Base-by-base conservation (phyloP, 2,888 invertebrate genomes). In the Ischnus inquisitorius region DNA sequence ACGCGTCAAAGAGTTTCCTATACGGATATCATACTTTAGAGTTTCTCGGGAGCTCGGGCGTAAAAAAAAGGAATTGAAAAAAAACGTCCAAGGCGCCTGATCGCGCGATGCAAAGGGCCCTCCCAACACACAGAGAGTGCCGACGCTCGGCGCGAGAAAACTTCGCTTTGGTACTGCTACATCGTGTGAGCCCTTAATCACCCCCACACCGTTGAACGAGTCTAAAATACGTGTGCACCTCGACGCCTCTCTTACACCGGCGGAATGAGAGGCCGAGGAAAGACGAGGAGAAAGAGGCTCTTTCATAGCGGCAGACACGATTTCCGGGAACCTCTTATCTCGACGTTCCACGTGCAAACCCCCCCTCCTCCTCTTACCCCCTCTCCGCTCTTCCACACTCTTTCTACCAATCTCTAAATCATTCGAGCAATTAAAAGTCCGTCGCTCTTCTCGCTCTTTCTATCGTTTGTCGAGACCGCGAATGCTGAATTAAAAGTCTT, bases 371-470 rank as follows among this genome's bases (percentile, higher is more conserved):
- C n/a, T 19, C 16, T 12, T 16, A 25, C 41, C 10, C 43, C 10
- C 65, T 39, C 39, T 43, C 39, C 57, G 54, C 22, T 41, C 22
- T 28, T 46, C 48, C 69, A 67, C 67, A 43, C 60, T 78, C 51
- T 65, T 82, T 65, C 16, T 62, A n/a, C 43, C 72, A 69, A 69
- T 84, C 85, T 74, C 85, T 83, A 83, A 86, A 85, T 85, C 87
- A 84, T 84, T 84, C 82, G 87, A 67, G 91, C 90, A 92, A 92
- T 92, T 92, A 92, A 92, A 92, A 92, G 92, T 92, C 90, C 82
- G 88, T 88, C 87, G 87, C 69, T 82, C 77, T 60, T 48, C 43
- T 71, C 57, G 25, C 71, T 78, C 28, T 46, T 41, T 82, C 72
- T 64, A 57, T 64, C 69, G 75, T 62, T 62, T 62, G 64, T 71